Evolutionary conservation across 1,140 invertebrate species (phyloP).

Genomic region (Cotesia chilonis): DNA sequence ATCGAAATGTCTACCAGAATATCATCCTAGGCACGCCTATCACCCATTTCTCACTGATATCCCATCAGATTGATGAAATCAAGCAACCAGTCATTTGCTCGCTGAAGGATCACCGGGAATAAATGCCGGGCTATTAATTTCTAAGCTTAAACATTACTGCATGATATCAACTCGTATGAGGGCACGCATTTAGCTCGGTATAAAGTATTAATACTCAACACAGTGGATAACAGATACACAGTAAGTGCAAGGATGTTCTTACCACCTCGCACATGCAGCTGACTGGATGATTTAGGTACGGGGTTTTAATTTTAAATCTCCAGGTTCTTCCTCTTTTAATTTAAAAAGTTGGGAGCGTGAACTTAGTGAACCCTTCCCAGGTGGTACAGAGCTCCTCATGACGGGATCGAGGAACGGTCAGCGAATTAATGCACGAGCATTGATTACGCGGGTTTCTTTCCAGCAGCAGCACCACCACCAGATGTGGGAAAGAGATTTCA

Average conservation of each 20-base stretch:
- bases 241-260: conserved; percentile 26
- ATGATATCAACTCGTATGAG: conserved; percentile 14
- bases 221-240: conserved; percentile 9
- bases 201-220: background rate
- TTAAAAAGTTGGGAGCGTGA: conserved; percentile 37
- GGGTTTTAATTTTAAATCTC: conserved; percentile 41
- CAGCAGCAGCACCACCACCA: background rate
- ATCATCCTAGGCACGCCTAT: conserved; percentile 50
- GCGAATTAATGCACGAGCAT: conserved; percentile 62
- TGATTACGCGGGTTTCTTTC: conserved; percentile 54
- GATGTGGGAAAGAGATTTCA: conserved; percentile 24
- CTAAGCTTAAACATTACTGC: conserved; percentile 16
- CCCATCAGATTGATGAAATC: conserved; percentile 61
- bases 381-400: conserved; percentile 45
- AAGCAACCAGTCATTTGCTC: conserved; percentile 62
- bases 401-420: conserved; percentile 50
- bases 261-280: conserved; percentile 19
- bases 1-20: conserved; percentile 8
- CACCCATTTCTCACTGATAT: conserved; percentile 45
- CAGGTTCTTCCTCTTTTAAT: conserved; percentile 23
- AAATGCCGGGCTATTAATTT: conserved; percentile 64
- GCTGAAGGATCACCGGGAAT: conserved; percentile 60
- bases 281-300: conserved; percentile 57
- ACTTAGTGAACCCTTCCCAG: conserved; percentile 47
- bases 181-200: background rate